Evolutionary conservation across 2,797 vertebrate genomes (phyloP).

Genomic region (Crocidura indochinensis): DNA sequence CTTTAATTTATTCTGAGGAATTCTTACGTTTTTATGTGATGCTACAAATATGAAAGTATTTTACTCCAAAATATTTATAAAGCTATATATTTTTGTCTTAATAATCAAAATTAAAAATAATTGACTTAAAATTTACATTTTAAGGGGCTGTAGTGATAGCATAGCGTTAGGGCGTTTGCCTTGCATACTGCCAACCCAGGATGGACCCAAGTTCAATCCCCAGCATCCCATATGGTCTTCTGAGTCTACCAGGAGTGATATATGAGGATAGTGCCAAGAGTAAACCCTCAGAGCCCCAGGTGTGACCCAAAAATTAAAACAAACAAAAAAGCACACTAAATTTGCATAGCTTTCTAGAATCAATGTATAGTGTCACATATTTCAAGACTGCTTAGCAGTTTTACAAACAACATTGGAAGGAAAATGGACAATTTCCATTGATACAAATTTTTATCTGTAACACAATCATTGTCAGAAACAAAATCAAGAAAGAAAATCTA

Average conservation of each 20-base stretch:
- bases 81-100: conserved; percentile 69
- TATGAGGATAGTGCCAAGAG: no score
- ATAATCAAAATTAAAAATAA: conserved; percentile 7
- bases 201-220: no score
- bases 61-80: conserved; percentile 63
- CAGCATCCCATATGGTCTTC: no score
- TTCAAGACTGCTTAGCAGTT: conserved; percentile 57
- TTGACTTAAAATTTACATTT: conserved; percentile 54
- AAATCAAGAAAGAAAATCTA: background rate
- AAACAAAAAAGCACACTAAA: no score
- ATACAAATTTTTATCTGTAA: conserved; percentile 72
- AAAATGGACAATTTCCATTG: conserved; percentile 41
- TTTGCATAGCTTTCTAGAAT: conserved; percentile 7
- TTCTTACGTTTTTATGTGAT: conserved; percentile 63
- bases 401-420: conserved; percentile 70
- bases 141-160: background rate
- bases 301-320: no score
- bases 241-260: no score
- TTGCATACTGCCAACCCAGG: no score
- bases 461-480: background rate
- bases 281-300: no score
- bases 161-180: no score
- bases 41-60: conserved; percentile 56
- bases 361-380: conserved; percentile 69
- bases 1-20: conserved; percentile 75